These are phyloP conservation scores for Lepidurus apus DNA, from an alignment of 1,140 invertebrate species.

Conservation along the genomic window DNA sequence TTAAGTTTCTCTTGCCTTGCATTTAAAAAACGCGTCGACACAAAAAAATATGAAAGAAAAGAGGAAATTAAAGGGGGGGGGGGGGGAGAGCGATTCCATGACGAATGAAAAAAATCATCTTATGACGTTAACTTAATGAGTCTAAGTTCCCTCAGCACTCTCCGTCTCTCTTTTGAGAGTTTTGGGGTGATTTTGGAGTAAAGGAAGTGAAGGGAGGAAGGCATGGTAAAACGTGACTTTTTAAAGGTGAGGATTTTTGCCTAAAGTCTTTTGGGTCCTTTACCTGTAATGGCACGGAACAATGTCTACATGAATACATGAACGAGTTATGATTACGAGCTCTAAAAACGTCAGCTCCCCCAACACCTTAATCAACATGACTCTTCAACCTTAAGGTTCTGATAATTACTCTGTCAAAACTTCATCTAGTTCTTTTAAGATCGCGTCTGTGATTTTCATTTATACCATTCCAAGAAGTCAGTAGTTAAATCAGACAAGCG, in stretches of 20 bases:
- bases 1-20: neutral
- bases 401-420: slow-evolving; percentile 9
- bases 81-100: too few relatives aligned
- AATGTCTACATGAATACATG: neutral
- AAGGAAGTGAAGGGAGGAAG: too few relatives aligned
- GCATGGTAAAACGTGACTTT: neutral
- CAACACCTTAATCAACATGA: neutral
- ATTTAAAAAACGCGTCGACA: neutral
- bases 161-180: neutral
- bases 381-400: neutral
- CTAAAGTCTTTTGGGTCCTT: neutral
- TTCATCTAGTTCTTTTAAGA: neutral
- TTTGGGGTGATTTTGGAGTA: neutral
- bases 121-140: neutral
- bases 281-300: neutral
- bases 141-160: neutral
- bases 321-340: neutral
- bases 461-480: neutral
- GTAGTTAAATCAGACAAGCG: neutral
- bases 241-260: neutral
- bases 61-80: neutral
- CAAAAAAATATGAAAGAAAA: neutral
- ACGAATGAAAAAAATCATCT: neutral
- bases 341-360: neutral
- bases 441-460: neutral